Conservation (phyloP, 92 coral and sea anemone genomes). For the Chrysogorgia sp. region DNA sequence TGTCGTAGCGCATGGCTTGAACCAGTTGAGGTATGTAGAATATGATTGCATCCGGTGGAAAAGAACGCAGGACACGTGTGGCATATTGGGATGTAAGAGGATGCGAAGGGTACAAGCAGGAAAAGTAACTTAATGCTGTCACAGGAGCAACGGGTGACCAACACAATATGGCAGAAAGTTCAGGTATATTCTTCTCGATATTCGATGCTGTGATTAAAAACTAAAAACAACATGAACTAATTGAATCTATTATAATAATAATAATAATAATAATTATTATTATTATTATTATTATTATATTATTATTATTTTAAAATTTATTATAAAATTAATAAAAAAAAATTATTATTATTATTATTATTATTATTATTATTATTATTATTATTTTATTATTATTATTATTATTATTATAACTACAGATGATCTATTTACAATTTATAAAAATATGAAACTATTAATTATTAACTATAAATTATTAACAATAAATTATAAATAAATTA, state of each 20-base stretch:
- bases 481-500: no score
- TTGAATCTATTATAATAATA: not conserved
- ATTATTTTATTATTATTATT: no score
- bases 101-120: constrained; percentile 96
- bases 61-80: constrained; percentile 91
- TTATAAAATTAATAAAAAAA: no score
- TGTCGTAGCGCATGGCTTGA: constrained; percentile 93
- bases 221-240: constrained; percentile 39
- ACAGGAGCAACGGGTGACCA: constrained; percentile 99
- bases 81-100: constrained; percentile 97
- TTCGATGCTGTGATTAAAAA: constrained; percentile 85
- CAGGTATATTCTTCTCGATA: constrained; percentile 85
- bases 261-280: no score
- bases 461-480: no score
- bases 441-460: no score
- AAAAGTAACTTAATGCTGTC: constrained; percentile 94
- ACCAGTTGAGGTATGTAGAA: constrained; percentile 95
- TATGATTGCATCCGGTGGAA: constrained; percentile 93
- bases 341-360: no score
- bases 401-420: no score
- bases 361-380: no score
- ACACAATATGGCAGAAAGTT: constrained; percentile 84
- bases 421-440: no score
- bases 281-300: no score
- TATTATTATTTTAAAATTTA: no score